phyloP scores from a whole-genome alignment of 2,113 vertebrate genomes.

The Condylura cristata region DNA sequence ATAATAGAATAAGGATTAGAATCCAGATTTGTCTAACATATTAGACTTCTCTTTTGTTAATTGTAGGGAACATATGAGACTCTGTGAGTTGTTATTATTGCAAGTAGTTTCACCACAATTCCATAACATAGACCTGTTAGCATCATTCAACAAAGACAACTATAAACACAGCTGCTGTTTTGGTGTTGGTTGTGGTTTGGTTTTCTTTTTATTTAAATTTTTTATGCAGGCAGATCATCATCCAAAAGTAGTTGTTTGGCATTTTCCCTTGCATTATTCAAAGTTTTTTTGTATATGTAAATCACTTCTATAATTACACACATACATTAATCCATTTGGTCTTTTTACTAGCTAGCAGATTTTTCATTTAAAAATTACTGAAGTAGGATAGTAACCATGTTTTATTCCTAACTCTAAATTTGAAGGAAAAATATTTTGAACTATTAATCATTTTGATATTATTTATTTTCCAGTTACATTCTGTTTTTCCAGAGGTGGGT shows the following conservation, averaged over 20 bases:
- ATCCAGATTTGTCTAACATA: neutral
- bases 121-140: constrained; percentile 15
- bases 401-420: constrained; percentile 42
- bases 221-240: constrained; percentile 51
- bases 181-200: constrained; percentile 60
- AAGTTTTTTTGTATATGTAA: constrained; percentile 47
- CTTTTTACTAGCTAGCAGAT: neutral
- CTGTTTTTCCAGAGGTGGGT: neutral
- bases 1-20: neutral
- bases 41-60: neutral
- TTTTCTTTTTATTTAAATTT: constrained; percentile 65
- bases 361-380: constrained; percentile 45
- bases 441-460: neutral
- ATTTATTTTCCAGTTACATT: constrained; percentile 21
- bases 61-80: neutral
- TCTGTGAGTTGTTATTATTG: neutral
- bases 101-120: constrained; percentile 19
- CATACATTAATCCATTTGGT: constrained; percentile 26
- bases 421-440: constrained; percentile 31
- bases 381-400: constrained; percentile 25
- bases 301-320: constrained; percentile 46
- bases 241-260: constrained; percentile 58
- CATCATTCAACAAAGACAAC: constrained; percentile 47
- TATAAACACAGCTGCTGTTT: constrained; percentile 73
- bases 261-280: constrained; percentile 60